phyloP scores from a whole-genome alignment of 2,888 invertebrate genomes.

The Drosophila robusta region DNA sequence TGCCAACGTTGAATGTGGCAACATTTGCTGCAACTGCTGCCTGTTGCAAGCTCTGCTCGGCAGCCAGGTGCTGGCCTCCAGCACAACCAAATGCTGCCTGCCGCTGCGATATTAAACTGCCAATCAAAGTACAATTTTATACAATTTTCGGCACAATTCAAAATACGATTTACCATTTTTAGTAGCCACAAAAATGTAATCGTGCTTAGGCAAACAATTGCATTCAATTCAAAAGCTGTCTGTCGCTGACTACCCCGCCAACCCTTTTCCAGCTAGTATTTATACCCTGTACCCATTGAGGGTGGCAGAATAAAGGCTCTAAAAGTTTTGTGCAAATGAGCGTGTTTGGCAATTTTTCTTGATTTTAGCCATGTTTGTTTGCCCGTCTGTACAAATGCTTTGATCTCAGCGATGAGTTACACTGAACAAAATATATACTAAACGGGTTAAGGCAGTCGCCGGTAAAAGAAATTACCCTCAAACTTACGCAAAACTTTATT shows the following conservation, averaged over 20 bases:
- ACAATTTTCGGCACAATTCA: neutral
- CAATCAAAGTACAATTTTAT: constrained; percentile 26
- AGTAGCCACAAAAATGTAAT: constrained; percentile 43
- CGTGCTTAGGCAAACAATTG: constrained; percentile 20
- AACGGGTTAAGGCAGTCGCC: too few species aligned
- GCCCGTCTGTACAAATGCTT: too few species aligned
- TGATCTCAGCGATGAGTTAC: too few species aligned
- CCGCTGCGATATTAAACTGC: constrained; percentile 29
- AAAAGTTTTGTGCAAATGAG: too few species aligned
- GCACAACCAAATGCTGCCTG: neutral
- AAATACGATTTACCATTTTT: constrained; percentile 33
- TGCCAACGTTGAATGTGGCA: constrained; percentile 24
- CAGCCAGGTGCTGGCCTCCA: neutral
- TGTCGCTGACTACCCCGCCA: neutral
- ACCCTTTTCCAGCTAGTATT: neutral
- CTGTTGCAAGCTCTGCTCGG: constrained; percentile 4
- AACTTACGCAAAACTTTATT: too few species aligned
- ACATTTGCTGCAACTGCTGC: constrained; percentile 10
- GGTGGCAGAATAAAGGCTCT: too few species aligned
- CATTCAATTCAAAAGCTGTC: constrained; percentile 3
- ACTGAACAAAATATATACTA: too few species aligned
- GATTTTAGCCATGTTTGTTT: too few species aligned
- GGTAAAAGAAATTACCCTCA: too few species aligned
- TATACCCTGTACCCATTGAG: neutral
- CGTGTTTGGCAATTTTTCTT: too few species aligned